Evolutionary conservation across 2,113 vertebrate species (phyloP), one percentile per base, ranked within the genome.

Genomic region (Nerophis lumbriciformis): DNA sequence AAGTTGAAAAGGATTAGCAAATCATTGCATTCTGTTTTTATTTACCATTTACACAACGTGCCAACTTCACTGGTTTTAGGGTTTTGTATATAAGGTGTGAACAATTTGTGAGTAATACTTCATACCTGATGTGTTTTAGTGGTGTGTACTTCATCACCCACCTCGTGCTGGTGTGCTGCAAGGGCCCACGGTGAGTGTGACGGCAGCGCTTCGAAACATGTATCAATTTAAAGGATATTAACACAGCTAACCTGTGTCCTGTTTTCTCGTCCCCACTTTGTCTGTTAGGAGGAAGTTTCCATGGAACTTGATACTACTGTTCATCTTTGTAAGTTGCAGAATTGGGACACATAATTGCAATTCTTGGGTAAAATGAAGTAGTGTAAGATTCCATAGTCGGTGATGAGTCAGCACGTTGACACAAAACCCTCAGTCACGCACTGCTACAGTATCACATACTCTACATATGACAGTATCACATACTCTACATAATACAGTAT

Each of bases 261-360:
- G 16, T 48, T 8, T 45, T 66, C 6, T 48, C 6, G 61, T 59
- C 9, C 2, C 6, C 13, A 16, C 37, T 9, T 3, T 68, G 3
- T 72, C 48, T 72, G 13, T 78, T 4, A 99, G 97, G 93, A 94
- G 96, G 85, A 93, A 92, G 53, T 94, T 90, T 73, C 96, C 97
- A 9, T 98, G 95, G 94, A 99, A 99, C 77, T 42, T 96, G 58
- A 93, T 98, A 70, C 87, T 99, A 80, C 88, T 99, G 68, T 38
- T 65, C 53, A 37, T 98, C 76, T 97, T 98, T 62, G 96, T 99
- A 83, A 95, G 97, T 92, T 4, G 5, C 2, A 59, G 19, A 72
- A 61, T 5, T 6, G 1, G 8, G 7, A 45, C 2, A 1, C 12
- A 6, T 58, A 5, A 38, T 53, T 37, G 14, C 13, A 5, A 36